Conservation (phyloP, 2,888 invertebrate genomes). For the Hirtodrosophila cameraria region DNA sequence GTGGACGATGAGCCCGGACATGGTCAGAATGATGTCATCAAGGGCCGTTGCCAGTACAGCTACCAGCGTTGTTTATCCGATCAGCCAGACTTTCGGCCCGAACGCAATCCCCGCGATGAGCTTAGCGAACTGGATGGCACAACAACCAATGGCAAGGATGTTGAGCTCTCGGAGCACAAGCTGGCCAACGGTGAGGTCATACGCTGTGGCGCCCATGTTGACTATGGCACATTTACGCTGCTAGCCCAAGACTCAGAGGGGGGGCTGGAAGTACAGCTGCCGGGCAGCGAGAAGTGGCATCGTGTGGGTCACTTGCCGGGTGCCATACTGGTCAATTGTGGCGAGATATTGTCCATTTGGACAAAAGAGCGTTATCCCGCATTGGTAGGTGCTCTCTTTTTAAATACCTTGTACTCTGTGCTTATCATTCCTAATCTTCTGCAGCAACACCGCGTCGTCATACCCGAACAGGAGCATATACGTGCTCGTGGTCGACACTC, state of each 20-base stretch:
- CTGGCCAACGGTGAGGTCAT: conserved; percentile 84
- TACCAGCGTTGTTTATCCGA: conserved; percentile 84
- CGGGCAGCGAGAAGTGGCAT: conserved; percentile 89
- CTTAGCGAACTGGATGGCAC: conserved; percentile 66
- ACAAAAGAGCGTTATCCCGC: conserved; percentile 89
- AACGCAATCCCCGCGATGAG: conserved; percentile 79
- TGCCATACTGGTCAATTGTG: conserved; percentile 90
- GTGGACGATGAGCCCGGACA: conserved; percentile 86
- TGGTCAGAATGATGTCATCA: conserved; percentile 85
- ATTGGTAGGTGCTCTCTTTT: conserved; percentile 84
- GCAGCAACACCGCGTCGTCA: conserved; percentile 89
- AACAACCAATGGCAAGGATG: conserved; percentile 41
- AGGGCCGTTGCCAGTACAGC: conserved; percentile 84
- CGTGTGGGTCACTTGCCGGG: conserved; percentile 90
- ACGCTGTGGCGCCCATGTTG: conserved; percentile 89
- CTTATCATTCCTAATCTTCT: conserved; percentile 3
- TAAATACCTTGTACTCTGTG: background rate
- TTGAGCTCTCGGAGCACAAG: conserved; percentile 79
- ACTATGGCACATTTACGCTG: conserved; percentile 91
- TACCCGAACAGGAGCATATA: conserved; percentile 87
- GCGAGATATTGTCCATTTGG: conserved; percentile 90
- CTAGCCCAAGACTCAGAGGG: conserved; percentile 90
- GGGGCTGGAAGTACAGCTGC: conserved; percentile 87
- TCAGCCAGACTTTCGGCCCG: conserved; percentile 83
- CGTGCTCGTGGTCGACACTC: conserved; percentile 89